Percentiles rank a stretch among this genome's conserved stretches.
Evolutionary conservation across 2,888 invertebrate genomes (phyloP).

Genomic region (Patella caerulea): DNA sequence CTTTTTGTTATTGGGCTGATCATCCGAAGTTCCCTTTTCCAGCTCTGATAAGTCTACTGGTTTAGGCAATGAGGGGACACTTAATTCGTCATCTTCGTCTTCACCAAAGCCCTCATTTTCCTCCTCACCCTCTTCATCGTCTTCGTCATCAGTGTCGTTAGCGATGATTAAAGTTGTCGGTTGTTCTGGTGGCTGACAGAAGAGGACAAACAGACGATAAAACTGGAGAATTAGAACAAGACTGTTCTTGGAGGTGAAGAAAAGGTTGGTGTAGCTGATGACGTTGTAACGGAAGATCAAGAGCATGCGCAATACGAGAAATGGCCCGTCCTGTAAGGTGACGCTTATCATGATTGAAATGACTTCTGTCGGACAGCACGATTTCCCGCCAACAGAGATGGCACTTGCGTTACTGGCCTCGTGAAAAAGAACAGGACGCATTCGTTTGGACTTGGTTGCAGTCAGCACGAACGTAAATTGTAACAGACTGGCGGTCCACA

Average conservation of each 20-base stretch:
- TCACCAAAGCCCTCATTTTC: background rate
- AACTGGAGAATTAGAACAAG: constrained; percentile 89
- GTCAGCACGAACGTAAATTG: constrained; percentile 75
- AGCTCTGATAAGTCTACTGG: background rate
- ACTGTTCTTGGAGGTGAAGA: constrained; percentile 93
- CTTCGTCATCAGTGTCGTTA: background rate
- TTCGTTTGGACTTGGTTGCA: constrained; percentile 60
- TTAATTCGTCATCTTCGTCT: background rate
- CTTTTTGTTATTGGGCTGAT: background rate
- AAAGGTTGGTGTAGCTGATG: constrained; percentile 94
- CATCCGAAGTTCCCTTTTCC: background rate
- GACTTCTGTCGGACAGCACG: constrained; percentile 42
- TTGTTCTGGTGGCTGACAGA: constrained; percentile 26
- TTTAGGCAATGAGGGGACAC: background rate
- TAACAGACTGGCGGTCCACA: constrained; percentile 68
- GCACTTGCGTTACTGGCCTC: constrained; percentile 20
- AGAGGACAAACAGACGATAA: constrained; percentile 78
- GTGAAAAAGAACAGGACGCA: constrained; percentile 57
- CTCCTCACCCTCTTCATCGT: background rate
- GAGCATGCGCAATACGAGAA: constrained; percentile 75
- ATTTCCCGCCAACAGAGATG: constrained; percentile 17
- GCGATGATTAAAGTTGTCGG: background rate
- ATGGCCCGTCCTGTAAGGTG: constrained; percentile 69
- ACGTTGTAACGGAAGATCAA: constrained; percentile 90
- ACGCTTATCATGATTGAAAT: constrained; percentile 63